Conservation (phyloP, 2,113 vertebrate species). For the Microtus richardsoni region DNA sequence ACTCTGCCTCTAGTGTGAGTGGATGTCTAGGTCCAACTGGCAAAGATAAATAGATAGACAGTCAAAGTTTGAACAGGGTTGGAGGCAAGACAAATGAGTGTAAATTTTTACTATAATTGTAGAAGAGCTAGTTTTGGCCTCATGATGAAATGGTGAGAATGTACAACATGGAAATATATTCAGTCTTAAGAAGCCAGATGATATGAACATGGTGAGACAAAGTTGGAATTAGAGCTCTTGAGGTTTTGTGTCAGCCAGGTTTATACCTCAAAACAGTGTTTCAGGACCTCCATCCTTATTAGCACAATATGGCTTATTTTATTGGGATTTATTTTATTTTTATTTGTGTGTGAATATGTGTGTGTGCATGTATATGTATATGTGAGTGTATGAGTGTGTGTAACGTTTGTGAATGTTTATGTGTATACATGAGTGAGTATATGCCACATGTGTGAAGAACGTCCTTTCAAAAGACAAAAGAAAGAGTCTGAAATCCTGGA, state of each 20-base stretch:
- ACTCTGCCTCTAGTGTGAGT: background rate
- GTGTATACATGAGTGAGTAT: background rate
- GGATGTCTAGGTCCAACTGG: background rate
- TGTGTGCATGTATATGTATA: background rate
- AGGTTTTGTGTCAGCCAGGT: background rate
- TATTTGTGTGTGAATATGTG: background rate
- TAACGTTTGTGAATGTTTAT: background rate
- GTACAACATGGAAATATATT: background rate
- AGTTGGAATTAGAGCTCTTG: background rate
- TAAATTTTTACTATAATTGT: background rate
- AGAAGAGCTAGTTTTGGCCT: background rate
- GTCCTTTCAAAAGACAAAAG: background rate
- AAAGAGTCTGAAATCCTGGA: background rate
- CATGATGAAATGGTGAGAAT: background rate
- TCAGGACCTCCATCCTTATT: background rate
- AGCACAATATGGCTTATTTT: background rate
- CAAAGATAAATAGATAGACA: background rate
- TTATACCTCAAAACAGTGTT: background rate
- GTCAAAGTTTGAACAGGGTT: background rate
- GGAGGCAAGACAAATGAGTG: background rate
- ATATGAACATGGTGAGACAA: background rate
- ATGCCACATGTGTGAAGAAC: background rate
- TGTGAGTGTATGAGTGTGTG: too few relatives aligned
- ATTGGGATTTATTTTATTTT: background rate
- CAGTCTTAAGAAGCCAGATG: background rate